Base-by-base conservation (phyloP, 2,888 invertebrate species). In the Sinodicranocentrus sp. region DNA sequence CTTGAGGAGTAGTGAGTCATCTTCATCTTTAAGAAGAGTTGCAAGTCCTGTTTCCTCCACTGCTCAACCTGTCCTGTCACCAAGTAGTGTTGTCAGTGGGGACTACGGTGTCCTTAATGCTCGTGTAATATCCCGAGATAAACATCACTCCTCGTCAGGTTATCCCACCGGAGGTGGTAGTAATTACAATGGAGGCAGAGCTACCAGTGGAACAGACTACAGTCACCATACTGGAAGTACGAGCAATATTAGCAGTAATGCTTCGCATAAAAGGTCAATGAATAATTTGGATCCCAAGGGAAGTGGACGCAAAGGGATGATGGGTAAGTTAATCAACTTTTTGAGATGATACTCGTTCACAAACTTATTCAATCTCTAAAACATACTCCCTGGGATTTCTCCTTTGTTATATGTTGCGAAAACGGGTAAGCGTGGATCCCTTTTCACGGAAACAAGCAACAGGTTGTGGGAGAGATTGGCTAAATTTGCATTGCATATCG, bases 251-350 rank as follows among this genome's bases (percentile, higher is more conserved):
- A 61, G 25, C 59, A 57, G 17, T 65, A 57, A 25, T 61, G 59
- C 68, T 57, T 67, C 82, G 26, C 87, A 86, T 65, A 84, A 80
- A 28, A 82, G 84, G 82, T 84, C 87, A 82, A 83, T 88, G 85
- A 88, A 87, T 80, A 87, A 80, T 82, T 82, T 79, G 48, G 86
- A 86, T 67, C 85, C 84, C 48, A 88, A 84, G 63, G 78, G 67
- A 59, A 68, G 59, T 33, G 68, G 43, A 33, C 48, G 85, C 59
- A 88, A 86, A 84, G 87, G 84, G 72, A 86, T 86, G 86, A 86
- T 88, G 78, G 88, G 88, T 87, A 82, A 84, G 85, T 43, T 8
- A 1, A 71, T 39, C 39, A 39, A 6, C n/a, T n/a, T 48, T 48
- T 15, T 15, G 10, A 33, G 33, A 33, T n/a, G n/a, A n/a, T n/a